phyloP scores from a whole-genome alignment of 1,140 invertebrate genomes.

The Propsilocerus akamusi region DNA sequence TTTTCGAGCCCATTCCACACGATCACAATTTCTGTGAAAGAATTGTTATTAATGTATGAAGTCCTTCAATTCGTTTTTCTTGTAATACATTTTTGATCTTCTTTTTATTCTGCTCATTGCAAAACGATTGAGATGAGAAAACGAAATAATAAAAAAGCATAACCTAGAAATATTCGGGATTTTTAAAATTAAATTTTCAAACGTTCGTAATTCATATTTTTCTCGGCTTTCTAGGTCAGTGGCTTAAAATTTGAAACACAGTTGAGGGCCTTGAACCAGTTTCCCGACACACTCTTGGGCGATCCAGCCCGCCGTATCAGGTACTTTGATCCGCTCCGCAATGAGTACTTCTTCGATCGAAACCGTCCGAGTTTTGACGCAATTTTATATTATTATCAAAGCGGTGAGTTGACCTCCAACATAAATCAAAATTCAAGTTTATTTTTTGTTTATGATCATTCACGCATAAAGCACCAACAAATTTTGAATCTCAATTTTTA shows the following conservation, averaged over 20 bases:
- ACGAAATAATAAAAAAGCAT: neutral
- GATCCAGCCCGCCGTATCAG: constrained; percentile 85
- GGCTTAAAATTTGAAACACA: constrained; percentile 97
- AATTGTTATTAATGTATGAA: constrained; percentile 93
- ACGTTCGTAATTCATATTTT: constrained; percentile 4
- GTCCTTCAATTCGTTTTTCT: too few species aligned
- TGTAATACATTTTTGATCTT: too few species aligned
- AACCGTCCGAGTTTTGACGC: constrained; percentile 96
- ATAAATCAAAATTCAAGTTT: too few species aligned
- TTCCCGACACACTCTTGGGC: constrained; percentile 94
- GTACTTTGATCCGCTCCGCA: constrained; percentile 94
- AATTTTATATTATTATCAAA: constrained; percentile 99
- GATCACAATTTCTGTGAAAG: constrained; percentile 94
- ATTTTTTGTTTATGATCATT: too few species aligned
- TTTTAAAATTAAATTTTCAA: neutral
- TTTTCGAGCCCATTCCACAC: constrained; percentile 92
- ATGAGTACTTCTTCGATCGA: constrained; percentile 99
- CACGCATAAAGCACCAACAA: too few species aligned
- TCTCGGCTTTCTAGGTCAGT: constrained; percentile 52
- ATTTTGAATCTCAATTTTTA: neutral
- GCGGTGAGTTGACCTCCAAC: constrained; percentile 26
- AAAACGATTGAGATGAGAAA: neutral
- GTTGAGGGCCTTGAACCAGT: constrained; percentile 92
- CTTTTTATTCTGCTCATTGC: neutral
- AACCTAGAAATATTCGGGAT: too few species aligned